These are phyloP conservation scores for Tauraco erythrolophus DNA, from an alignment of 2,113 vertebrate genomes.

Conservation along the genomic window DNA sequence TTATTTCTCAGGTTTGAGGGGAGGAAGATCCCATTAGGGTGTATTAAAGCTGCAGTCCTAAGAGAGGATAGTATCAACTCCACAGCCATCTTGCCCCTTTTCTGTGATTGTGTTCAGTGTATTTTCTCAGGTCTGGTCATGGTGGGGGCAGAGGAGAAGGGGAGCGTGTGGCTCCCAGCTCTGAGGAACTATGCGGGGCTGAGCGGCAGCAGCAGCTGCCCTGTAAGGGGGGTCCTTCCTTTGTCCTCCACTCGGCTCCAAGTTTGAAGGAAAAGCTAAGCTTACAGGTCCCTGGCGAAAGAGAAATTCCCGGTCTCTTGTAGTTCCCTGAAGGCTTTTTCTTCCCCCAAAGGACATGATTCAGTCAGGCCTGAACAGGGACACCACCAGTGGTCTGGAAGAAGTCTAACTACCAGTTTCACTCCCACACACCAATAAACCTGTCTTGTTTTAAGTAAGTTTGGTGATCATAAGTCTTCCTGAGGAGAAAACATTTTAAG, in stretches of 20 bases:
- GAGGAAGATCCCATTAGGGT: neutral
- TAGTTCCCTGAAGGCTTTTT: neutral
- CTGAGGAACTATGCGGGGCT: fast-evolving
- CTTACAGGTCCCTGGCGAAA: neutral
- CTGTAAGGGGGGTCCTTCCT: neutral
- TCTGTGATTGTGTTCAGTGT: fast-evolving
- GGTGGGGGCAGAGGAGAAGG: neutral
- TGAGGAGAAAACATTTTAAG: neutral
- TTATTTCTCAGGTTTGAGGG: neutral
- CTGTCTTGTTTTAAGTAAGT: neutral
- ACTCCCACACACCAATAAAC: fast-evolving
- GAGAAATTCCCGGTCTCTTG: neutral
- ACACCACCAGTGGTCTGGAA: neutral
- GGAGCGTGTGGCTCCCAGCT: neutral
- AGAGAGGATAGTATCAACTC: neutral
- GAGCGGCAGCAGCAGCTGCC: neutral
- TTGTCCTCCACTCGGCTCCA: fast-evolving
- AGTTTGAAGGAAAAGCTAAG: neutral
- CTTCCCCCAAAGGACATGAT: neutral
- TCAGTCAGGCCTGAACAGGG: neutral
- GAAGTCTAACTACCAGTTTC: neutral
- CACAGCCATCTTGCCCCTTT: neutral
- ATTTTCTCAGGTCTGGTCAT: neutral
- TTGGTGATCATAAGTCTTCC: neutral
- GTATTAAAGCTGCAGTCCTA: neutral